Evolutionary conservation across 30 jellyfish, hydroid and myxozoan species (phyloP).

Genomic region (Turritopsis rubra): DNA sequence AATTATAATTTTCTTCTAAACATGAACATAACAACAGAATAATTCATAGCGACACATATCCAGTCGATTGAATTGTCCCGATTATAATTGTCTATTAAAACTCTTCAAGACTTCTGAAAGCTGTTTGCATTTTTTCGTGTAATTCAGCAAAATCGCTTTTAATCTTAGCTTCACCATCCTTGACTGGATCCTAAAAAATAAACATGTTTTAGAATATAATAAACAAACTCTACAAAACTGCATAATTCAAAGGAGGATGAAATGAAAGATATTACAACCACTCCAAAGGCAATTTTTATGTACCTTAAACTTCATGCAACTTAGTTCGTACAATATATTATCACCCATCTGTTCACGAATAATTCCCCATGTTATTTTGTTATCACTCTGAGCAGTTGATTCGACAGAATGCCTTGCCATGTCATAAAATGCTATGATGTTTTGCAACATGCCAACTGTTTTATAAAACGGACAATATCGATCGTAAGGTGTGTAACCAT

Average conservation of each 20-base stretch:
- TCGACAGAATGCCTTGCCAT: slow-evolving; percentile 99
- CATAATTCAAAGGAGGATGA: not conserved
- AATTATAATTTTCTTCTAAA: not conserved
- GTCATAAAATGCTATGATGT: slow-evolving; percentile 86
- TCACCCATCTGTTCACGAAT: slow-evolving; percentile 97
- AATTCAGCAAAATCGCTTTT: slow-evolving; percentile 76
- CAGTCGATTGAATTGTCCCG: not conserved
- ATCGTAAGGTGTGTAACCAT: slow-evolving; percentile 97
- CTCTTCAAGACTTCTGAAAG: slow-evolving; percentile 91
- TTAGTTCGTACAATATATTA: slow-evolving; percentile 63
- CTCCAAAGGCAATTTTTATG: not conserved
- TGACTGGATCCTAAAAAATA: slow-evolving; percentile 82
- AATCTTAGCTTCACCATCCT: slow-evolving; percentile 88
- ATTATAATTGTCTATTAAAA: slow-evolving; percentile 24
- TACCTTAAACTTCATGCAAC: slow-evolving; percentile 99
- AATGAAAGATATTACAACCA: too few relatives aligned
- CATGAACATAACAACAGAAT: not conserved
- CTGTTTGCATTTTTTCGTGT: slow-evolving; percentile 81
- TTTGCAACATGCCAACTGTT: slow-evolving; percentile 95
- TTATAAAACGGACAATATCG: slow-evolving; percentile 97
- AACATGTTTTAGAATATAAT: not conserved
- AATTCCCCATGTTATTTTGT: slow-evolving; percentile 99
- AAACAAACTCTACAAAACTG: not conserved
- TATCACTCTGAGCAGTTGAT: slow-evolving; percentile 75
- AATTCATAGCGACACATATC: not conserved